Evolutionary conservation across 2,113 vertebrate genomes (phyloP).

Genomic region (Oryzias curvinotus): DNA sequence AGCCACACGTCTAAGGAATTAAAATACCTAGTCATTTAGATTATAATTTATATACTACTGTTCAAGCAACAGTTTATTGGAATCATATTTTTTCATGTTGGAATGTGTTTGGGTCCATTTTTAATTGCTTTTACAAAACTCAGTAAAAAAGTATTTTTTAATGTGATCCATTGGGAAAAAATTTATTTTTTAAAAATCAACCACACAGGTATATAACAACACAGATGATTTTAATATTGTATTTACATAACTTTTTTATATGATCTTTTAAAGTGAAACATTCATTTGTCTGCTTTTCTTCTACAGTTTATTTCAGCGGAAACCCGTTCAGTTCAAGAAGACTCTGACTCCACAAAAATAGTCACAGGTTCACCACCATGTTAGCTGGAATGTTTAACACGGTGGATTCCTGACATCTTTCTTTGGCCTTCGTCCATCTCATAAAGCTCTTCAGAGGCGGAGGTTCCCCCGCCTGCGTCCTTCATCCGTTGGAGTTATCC

Average conservation of each 20-base stretch:
- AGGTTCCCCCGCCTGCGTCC: not conserved
- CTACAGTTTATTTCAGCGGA: conserved; percentile 8
- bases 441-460: not conserved
- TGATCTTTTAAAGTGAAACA: conserved; percentile 23
- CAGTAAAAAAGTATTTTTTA: not conserved
- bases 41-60: too few species aligned
- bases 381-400: not conserved
- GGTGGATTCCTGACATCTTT: not conserved
- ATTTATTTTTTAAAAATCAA: not conserved
- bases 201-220: conserved; percentile 11
- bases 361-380: conserved; percentile 1
- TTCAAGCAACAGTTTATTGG: not conserved
- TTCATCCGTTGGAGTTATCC: conserved; percentile 25
- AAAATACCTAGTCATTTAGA: too few species aligned
- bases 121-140: not conserved
- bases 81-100: not conserved
- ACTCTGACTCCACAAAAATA: not conserved
- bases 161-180: not conserved
- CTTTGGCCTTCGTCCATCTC: not conserved
- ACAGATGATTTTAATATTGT: conserved; percentile 16
- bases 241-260: conserved; percentile 13
- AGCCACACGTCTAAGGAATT: too few species aligned
- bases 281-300: conserved; percentile 7
- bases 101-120: not conserved
- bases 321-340: conserved; percentile 12